phyloP scores from a whole-genome alignment of 1,140 invertebrate species.

The Triops longicaudatus region DNA sequence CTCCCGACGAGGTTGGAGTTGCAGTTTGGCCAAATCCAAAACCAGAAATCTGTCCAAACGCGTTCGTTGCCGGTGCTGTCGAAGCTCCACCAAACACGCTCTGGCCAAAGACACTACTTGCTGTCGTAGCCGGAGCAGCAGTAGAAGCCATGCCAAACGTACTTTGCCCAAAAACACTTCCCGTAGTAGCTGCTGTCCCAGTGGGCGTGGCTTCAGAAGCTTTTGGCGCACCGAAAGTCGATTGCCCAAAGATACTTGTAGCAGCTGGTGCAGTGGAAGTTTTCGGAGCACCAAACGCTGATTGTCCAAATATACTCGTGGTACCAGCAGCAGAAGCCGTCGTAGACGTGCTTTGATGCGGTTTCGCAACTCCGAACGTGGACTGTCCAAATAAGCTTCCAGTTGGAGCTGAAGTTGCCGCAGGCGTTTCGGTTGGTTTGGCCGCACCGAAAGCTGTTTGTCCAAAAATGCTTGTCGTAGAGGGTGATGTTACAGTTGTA shows the following conservation, averaged over 20 bases:
- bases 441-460: not conserved
- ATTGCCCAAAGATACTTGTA: not conserved
- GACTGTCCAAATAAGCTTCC: not conserved
- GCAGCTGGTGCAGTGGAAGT: not conserved
- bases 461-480: not conserved
- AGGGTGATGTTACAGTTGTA: not conserved
- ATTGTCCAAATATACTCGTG: not conserved
- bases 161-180: not conserved
- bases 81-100: not conserved
- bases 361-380: too few relatives aligned
- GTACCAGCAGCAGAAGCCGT: not conserved
- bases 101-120: not conserved
- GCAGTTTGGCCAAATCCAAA: constrained; percentile 3
- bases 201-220: not conserved
- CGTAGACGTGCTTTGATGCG: too few relatives aligned
- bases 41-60: not conserved
- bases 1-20: not conserved
- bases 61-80: not conserved
- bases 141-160: not conserved
- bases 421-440: not conserved
- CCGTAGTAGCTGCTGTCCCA: not conserved
- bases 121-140: not conserved
- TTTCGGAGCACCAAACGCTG: not conserved
- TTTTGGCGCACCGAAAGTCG: not conserved
- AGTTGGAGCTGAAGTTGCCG: not conserved